Evolutionary conservation across 2,113 vertebrate genomes (phyloP).

Genomic region (Spea bombifrons): DNA sequence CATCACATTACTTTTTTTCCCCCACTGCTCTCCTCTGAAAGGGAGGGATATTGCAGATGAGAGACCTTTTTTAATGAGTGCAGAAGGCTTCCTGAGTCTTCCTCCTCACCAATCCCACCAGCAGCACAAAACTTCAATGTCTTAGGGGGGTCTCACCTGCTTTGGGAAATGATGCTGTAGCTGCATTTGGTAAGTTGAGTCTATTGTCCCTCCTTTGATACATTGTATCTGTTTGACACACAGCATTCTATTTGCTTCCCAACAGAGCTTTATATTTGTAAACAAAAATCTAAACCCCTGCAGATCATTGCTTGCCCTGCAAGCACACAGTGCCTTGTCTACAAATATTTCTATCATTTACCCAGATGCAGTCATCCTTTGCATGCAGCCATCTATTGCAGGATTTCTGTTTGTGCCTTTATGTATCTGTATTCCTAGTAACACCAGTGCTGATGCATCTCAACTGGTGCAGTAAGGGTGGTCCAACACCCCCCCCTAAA

Average conservation of each 20-base stretch:
- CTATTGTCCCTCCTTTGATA: not conserved
- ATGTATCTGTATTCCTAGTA: too few species aligned
- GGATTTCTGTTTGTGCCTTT: too few species aligned
- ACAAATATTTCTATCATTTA: not conserved
- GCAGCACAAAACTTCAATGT: constrained; percentile 12
- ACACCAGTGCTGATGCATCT: too few species aligned
- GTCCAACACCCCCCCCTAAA: too few species aligned
- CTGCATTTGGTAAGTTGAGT: constrained; percentile 19
- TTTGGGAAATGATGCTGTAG: not conserved
- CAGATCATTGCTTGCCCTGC: not conserved
- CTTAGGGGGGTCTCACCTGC: not conserved
- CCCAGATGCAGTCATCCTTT: too few species aligned
- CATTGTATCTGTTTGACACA: not conserved
- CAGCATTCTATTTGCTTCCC: too few species aligned
- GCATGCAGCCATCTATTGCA: too few species aligned
- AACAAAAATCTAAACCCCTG: too few species aligned
- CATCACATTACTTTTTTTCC: constrained; percentile 16
- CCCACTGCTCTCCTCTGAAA: not conserved
- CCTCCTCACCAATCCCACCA: not conserved
- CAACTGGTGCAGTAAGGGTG: too few species aligned
- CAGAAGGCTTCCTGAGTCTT: not conserved
- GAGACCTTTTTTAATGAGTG: not conserved
- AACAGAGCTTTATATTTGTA: too few species aligned
- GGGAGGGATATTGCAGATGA: not conserved
- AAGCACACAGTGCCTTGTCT: not conserved